Base-by-base conservation (phyloP, 2,797 vertebrate species). In the Pipistrellus kuhlii region DNA sequence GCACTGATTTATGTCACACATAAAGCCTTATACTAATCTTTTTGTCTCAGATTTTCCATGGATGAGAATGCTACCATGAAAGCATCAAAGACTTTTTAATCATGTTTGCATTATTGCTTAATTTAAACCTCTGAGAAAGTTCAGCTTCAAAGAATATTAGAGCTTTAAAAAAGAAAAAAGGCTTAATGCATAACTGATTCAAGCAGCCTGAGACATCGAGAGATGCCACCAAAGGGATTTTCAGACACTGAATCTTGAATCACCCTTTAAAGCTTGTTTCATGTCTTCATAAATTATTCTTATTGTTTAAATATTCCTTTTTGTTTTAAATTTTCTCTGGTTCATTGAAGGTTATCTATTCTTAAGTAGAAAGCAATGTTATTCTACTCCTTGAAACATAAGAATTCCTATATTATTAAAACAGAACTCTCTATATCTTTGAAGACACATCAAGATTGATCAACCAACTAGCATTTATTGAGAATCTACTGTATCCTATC, bases 31-130 rank as follows among this genome's bases (percentile, higher is more conserved):
- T 18, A 27, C 48, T 18, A 62, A 55, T 77, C 51, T 87, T 84
- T 96, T 12, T 59, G 76, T 51, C 72, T 97, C 77, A 78, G 55
- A 91, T 85, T 92, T 96, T 89, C 93, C 71, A 41, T 72, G 32
- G 82, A 84, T 93, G 68, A 80, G 30, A 82, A 87, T 77, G 68
- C 51, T 73, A 57, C 41, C 55, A 57, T 18, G 18, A 81, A 59
- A 85, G 64, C 69, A 91, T 94, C 57, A 75, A 27, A 90, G 55
- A 78, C 25, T 7, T 85, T 87, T 30, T 59, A 71, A 46, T 92
- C 9, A 41, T 76, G 94, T 95, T 91, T 71, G 53, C 88, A 32
- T 85, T 94, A 89, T 51, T 94, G 59, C 71, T 88, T 92, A 69
- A 90, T 89, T 85, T 57, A 85, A 91, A 71, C 20, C 35, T 94